Evolutionary conservation across 1,140 invertebrate genomes (phyloP).

Genomic region (Idris sp.): DNA sequence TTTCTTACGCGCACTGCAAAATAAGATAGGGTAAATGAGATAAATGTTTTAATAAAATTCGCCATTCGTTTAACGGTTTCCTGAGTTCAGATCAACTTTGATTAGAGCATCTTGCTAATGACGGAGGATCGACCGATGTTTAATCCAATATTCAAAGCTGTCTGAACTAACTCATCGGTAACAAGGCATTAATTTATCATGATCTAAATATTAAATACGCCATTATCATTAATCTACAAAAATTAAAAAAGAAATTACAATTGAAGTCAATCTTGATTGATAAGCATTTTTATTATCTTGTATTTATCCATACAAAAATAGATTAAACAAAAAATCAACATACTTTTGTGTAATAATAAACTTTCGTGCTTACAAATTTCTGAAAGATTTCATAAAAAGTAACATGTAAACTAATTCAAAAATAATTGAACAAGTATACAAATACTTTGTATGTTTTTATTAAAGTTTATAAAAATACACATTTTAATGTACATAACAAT

Average conservation of each 20-base stretch:
- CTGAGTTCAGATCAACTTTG: slow-evolving; percentile 71
- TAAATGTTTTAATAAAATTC: slow-evolving; percentile 69
- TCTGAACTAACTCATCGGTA: slow-evolving; percentile 66
- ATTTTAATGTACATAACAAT: no score
- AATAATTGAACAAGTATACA: no score
- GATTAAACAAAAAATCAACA: no score
- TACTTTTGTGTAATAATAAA: no score
- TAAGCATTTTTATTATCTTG: no score
- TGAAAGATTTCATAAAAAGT: no score
- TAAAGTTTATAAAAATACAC: no score
- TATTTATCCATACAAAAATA: no score
- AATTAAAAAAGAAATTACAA: no score
- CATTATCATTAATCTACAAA: slow-evolving; percentile 16
- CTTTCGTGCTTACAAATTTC: no score
- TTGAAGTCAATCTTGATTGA: slow-evolving; percentile 12
- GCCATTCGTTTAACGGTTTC: slow-evolving; percentile 60
- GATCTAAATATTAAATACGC: slow-evolving; percentile 40
- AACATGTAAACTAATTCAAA: no score
- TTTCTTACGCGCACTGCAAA: slow-evolving; percentile 5
- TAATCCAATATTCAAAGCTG: slow-evolving; percentile 76
- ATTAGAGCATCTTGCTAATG: slow-evolving; percentile 75
- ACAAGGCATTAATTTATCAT: slow-evolving; percentile 64
- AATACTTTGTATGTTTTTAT: no score
- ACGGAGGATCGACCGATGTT: slow-evolving; percentile 70
- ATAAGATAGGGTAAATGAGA: slow-evolving; percentile 52